These are phyloP conservation scores for Amniataba percoides DNA, from an alignment of 2,797 vertebrate genomes.

Conservation along the genomic window DNA sequence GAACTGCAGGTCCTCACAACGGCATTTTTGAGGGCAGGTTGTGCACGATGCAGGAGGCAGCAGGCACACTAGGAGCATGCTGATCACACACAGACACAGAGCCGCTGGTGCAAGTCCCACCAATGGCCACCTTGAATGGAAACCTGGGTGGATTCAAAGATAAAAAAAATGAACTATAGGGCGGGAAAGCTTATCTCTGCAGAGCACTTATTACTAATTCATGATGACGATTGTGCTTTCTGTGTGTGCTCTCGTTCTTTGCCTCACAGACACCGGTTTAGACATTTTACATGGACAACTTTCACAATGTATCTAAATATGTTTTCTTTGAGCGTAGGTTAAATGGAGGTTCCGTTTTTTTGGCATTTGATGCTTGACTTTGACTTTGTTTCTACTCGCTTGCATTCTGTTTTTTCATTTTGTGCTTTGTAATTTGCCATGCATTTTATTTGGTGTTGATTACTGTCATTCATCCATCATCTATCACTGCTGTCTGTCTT, in stretches of 20 bases:
- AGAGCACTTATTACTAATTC: conserved; percentile 78
- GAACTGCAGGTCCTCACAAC: conserved; percentile 99
- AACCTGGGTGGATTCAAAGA: conserved; percentile 94
- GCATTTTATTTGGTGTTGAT: conserved; percentile 14
- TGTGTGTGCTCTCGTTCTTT: conserved; percentile 32
- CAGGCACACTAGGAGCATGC: conserved; percentile 98
- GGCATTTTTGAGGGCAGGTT: conserved; percentile 99
- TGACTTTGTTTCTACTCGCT: conserved; percentile 2
- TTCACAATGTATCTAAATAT: conserved; percentile 28
- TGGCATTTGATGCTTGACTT: conserved; percentile 27
- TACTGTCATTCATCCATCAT: conserved; percentile 3
- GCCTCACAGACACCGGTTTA: conserved; percentile 11
- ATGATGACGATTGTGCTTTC: conserved; percentile 61
- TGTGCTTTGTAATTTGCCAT: conserved; percentile 34
- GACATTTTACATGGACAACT: conserved; percentile 50
- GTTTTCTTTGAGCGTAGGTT: conserved; percentile 24
- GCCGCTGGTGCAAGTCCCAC: conserved; percentile 98
- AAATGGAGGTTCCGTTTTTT: conserved; percentile 9
- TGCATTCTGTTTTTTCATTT: conserved; percentile 1
- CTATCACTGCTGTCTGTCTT: background rate
- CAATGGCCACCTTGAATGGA: conserved; percentile 99
- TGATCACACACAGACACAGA: conserved; percentile 97
- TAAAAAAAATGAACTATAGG: conserved; percentile 85
- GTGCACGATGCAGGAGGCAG: conserved; percentile 97
- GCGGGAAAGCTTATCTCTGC: conserved; percentile 83